phyloP scores from a whole-genome alignment of 53 echinoderm and acorn worm genomes.

The Zoroaster sp. region DNA sequence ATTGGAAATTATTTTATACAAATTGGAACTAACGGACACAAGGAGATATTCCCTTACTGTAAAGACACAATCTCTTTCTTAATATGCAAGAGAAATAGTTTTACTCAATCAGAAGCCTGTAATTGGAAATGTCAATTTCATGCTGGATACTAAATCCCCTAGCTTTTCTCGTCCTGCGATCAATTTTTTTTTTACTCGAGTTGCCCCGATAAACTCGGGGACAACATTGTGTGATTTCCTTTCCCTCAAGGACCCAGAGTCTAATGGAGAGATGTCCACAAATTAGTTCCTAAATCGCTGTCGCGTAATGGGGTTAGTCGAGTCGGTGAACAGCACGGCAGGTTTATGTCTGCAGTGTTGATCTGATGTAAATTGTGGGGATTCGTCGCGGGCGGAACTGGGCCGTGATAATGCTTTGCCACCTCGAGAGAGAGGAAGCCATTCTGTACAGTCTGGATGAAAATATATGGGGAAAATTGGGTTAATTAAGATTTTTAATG shows the following conservation, averaged over 20 bases:
- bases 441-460: neutral
- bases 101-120: neutral
- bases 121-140: conserved; percentile 30
- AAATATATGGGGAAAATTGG: no score
- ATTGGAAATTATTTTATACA: no score
- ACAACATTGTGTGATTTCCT: neutral
- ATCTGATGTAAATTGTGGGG: neutral
- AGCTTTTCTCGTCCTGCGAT: neutral
- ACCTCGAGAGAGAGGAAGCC: neutral
- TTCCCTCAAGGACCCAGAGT: neutral
- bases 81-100: no score
- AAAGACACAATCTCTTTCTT: no score
- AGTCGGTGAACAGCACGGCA: neutral
- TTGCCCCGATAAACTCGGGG: neutral
- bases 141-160: neutral
- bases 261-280: neutral
- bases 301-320: neutral
- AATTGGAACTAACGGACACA: no score
- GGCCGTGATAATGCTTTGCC: neutral
- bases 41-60: no score
- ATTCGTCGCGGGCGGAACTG: neutral
- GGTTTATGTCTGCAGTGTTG: no score
- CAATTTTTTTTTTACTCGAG: neutral
- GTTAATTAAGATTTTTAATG: no score
- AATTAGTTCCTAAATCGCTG: neutral